Evolutionary conservation across 2,888 invertebrate species (phyloP), one percentile per base, ranked within the genome.

Genomic region (Trissoscelio sp.): DNA sequence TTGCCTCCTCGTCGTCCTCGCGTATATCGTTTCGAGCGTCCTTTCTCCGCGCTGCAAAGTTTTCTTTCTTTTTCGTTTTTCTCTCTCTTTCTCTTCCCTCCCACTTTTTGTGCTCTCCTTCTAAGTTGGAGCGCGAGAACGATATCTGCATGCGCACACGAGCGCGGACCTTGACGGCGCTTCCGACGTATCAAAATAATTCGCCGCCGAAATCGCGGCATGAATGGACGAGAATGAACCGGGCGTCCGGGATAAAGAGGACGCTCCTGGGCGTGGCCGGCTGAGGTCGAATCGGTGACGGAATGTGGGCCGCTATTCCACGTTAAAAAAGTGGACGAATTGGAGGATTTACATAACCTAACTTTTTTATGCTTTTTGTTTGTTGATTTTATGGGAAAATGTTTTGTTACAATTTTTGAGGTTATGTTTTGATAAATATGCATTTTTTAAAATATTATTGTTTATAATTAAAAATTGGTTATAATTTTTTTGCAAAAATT

Each of bases 121-220:
- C 48, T 64, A 48, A 16, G 37, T 24, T 62, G 46, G 62, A 73
- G 57, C 20, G 48, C 37, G 66, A 42, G 60, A 44, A 46, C 37
- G 53, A 73, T 58, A 48, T 55, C 28, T 72, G 79, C 66, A 66
- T 67, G 69, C 60, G 55, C 75, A 70, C 67, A 77, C 66, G 62
- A 62, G 69, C 60, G 55, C 75, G 74, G 82, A 85, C 85, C 85
- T 85, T 85, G 83, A 84, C 84, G 83, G 14, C 55, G 73, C 70
- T 83, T 83, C 74, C 64, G 77, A 67, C 62, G 79, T 73, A 67
- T 81, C 69, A 79, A 85, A 85, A 83, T 83, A 79, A 81, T 84
- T 84, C 80, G 83, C 81, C 83, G 83, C 84, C 78, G 74, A 84
- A 85, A 83, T 85, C 84, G 69, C 64, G 67, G 70, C 84, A 85